Base-by-base conservation (phyloP, 2,797 vertebrate genomes). In the Rhinella marina region DNA sequence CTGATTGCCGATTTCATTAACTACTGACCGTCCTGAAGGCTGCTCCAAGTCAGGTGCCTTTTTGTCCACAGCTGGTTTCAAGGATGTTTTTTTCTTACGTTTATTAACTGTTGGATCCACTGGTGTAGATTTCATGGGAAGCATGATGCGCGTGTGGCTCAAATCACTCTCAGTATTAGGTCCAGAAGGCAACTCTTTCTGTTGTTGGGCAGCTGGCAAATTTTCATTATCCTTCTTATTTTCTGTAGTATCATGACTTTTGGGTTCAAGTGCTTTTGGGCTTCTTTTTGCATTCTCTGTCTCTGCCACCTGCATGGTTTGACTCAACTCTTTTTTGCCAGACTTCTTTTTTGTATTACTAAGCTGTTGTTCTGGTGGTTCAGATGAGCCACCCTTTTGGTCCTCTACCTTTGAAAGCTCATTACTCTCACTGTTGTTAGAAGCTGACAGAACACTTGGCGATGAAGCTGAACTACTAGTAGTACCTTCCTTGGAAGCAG, bases 301-400 rank as follows among this genome's bases (percentile, higher is more conserved):
- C 78, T 97, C 97, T 85, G 95, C 70, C 75, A 94, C 93, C 91
- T 96, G 95, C 91, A 95, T 92, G 87, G 92, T 91, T 84, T 96
- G 95, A 93, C 91, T 95, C 90, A 95, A 92, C 80, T 99, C 97
- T 91, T 97, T 99, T 93, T 97, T 98, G 91, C 95, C 96, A 79
- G 97, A 96, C 92, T 98, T 98, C 91, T 97, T 97, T 95, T 98
- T 98, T 86, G 94, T 94, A 91, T 94, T 96, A 72, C 94, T 94
- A 81, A 94, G 62, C 27, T 96, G 95, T 91, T 97, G 97, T 84
- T 99, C 96, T 0, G 95, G 93, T 91, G 94, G 91, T 81, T 98
- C 97, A 91, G 96, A 95, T 85, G 96, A 91, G 64, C 93, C 95
- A 90, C 94, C 96, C 0, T 98, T 97, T 92, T 96, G 97, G 86